phyloP scores from a whole-genome alignment of 2,888 invertebrate genomes.

The Volucella bombylans region DNA sequence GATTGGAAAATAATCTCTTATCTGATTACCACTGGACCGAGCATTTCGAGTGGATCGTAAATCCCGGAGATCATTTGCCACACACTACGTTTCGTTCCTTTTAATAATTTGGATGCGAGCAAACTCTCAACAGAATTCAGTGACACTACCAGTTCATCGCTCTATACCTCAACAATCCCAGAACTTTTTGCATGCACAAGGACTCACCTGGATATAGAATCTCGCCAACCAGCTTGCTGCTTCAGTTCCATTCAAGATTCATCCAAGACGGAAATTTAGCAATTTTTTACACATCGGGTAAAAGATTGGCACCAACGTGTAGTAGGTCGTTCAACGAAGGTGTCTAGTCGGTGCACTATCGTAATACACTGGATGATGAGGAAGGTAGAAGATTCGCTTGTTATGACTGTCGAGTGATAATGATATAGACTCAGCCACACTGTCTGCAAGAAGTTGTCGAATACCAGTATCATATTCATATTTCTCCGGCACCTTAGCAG shows the following conservation, averaged over 20 bases:
- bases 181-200: background rate
- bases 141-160: background rate
- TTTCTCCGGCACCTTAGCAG: conserved; percentile 27
- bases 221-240: too few species aligned
- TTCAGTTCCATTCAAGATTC: background rate
- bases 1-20: background rate
- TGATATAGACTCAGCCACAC: conserved; percentile 18
- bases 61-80: background rate
- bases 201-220: too few species aligned
- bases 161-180: background rate
- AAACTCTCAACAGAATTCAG: background rate
- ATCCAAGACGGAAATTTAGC: too few species aligned
- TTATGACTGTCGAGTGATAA: background rate
- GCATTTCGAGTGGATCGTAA: background rate
- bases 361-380: conserved; percentile 11
- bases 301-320: background rate
- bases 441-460: conserved; percentile 16
- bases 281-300: too few species aligned
- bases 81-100: background rate
- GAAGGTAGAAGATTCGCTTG: conserved; percentile 23
- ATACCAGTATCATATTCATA: conserved; percentile 33
- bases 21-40: background rate
- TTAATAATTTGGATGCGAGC: background rate
- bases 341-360: conserved; percentile 33
- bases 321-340: background rate